Percentiles rank a stretch among this genome's conserved stretches.
Conservation (phyloP, 2,888 invertebrate species). For the Zonitis immaculata region DNA sequence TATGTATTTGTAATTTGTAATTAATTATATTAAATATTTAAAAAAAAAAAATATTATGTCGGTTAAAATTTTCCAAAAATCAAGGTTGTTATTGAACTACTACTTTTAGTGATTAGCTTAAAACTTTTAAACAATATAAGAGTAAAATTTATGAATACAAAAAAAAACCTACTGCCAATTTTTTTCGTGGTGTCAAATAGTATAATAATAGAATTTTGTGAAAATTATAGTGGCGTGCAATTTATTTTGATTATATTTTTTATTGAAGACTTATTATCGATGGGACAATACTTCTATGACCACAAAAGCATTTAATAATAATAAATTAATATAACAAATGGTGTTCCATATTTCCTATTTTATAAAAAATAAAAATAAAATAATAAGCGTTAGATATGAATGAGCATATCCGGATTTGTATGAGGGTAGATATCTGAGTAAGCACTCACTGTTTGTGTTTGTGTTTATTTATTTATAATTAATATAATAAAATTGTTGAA, state of each 20-base stretch:
- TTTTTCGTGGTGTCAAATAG: slow-evolving; percentile 45
- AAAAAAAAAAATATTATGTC: slow-evolving; percentile 41
- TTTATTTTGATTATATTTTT: slow-evolving; percentile 18
- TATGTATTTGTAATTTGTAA: slow-evolving; percentile 40
- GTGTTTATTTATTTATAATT: neutral
- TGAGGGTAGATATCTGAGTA: slow-evolving; percentile 15
- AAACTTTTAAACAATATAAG: neutral
- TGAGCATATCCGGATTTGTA: slow-evolving; percentile 6
- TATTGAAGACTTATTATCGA: slow-evolving; percentile 41
- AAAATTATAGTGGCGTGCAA: slow-evolving; percentile 32
- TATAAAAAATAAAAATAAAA: too few species aligned
- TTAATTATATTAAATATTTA: slow-evolving; percentile 30
- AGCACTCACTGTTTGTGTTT: slow-evolving; percentile 6
- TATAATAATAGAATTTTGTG: slow-evolving; percentile 39
- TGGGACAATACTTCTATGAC: slow-evolving; percentile 41
- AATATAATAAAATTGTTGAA: neutral
- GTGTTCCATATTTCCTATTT: slow-evolving; percentile 21
- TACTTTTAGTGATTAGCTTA: slow-evolving; percentile 38
- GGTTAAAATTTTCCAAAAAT: slow-evolving; percentile 43
- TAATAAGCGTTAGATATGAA: slow-evolving; percentile 16
- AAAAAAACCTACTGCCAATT: slow-evolving; percentile 46
- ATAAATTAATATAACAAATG: neutral
- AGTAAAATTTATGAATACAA: neutral
- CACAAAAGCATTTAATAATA: slow-evolving; percentile 12
- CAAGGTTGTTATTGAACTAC: slow-evolving; percentile 45